These are phyloP conservation scores for Ormia ochracea DNA, from an alignment of 2,888 invertebrate species.

Conservation along the genomic window DNA sequence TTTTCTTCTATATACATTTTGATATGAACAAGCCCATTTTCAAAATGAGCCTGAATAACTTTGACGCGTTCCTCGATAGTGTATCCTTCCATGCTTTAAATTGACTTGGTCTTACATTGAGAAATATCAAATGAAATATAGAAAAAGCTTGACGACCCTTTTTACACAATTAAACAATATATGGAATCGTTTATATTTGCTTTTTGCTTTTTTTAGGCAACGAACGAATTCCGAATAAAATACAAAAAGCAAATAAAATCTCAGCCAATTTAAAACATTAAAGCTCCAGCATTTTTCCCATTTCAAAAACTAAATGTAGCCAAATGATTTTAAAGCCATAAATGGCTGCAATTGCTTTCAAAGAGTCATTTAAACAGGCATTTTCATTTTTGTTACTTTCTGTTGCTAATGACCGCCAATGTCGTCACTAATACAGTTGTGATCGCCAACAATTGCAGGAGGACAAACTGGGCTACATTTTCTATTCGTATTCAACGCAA, in stretches of 20 bases:
- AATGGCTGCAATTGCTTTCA: conserved; percentile 35
- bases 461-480: neutral
- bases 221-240: conserved; percentile 3
- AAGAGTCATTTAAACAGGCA: neutral
- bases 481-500: conserved; percentile 31
- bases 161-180: no score
- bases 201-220: neutral
- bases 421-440: conserved; percentile 18
- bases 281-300: conserved; percentile 55
- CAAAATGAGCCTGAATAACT: no score
- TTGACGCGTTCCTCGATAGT: no score
- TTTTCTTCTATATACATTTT: no score
- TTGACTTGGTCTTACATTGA: no score
- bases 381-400: neutral
- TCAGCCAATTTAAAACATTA: conserved; percentile 40
- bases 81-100: no score
- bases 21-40: no score
- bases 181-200: neutral
- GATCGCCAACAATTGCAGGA: conserved; percentile 13
- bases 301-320: conserved; percentile 57
- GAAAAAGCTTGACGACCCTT: no score
- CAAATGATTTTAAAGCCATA: conserved; percentile 56
- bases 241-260: conserved; percentile 16
- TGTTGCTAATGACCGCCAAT: neutral
- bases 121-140: no score